Conservation (phyloP, 2,888 invertebrate species). For the Pinctada fucata region DNA sequence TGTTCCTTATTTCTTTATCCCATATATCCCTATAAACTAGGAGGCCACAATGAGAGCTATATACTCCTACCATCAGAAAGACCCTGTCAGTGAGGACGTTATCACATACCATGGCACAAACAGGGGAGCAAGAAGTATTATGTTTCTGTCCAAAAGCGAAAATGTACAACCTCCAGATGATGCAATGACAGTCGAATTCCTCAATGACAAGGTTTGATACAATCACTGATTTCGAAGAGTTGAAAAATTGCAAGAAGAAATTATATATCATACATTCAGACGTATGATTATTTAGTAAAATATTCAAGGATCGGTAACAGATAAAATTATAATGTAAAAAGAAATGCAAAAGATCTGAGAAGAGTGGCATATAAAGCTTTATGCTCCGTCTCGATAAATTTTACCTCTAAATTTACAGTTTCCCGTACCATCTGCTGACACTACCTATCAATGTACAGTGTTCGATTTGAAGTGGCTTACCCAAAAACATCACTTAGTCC, state of each 20-base stretch:
- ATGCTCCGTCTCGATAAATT: too few relatives aligned
- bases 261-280: too few relatives aligned
- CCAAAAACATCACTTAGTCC: conserved; percentile 41
- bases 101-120: conserved; percentile 52
- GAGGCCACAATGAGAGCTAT: conserved; percentile 54
- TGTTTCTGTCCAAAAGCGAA: conserved; percentile 39
- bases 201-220: conserved; percentile 48
- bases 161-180: conserved; percentile 28
- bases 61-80: conserved; percentile 52
- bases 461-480: conserved; percentile 32
- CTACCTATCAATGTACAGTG: conserved; percentile 36
- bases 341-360: too few relatives aligned
- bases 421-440: conserved; percentile 34
- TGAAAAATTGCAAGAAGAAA: too few relatives aligned
- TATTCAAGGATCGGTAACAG: too few relatives aligned
- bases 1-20: too few relatives aligned
- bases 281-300: too few relatives aligned
- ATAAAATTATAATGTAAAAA: too few relatives aligned
- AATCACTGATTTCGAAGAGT: too few relatives aligned
- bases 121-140: conserved; percentile 53
- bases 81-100: conserved; percentile 45
- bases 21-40: conserved; percentile 29
- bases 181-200: conserved; percentile 44
- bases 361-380: too few relatives aligned
- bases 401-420: conserved; percentile 17